Evolutionary conservation across 2,888 invertebrate species (phyloP), one percentile per base, ranked within the genome.

Genomic region (Choristoneura rosaceana): DNA sequence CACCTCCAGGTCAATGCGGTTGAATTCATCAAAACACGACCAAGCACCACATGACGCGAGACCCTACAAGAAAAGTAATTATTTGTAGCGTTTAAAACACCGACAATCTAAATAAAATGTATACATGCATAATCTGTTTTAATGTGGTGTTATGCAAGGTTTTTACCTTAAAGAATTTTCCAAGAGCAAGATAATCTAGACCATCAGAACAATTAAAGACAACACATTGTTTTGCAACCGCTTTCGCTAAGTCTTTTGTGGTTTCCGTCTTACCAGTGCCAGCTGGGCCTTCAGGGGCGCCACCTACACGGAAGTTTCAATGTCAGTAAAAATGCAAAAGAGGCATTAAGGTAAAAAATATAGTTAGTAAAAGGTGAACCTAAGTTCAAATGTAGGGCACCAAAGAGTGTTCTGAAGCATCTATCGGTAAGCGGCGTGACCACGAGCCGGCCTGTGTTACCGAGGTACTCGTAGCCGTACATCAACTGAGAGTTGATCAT

Each of bases 131-230:
- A n/a, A n/a, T 43, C 10, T 10, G 15, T 15, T 55, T 17, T 55
- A 34, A 4, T 58, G 10, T 4, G 14, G n/a, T n/a, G n/a, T n/a
- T n/a, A n/a, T n/a, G n/a, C n/a, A n/a, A 4, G 34, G 34, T 34
- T 5, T 8, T 9, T 61, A 96, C 96, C 94, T 98, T 98, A 85
- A 98, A 98, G 93, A 98, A 98, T 87, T 99, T 99, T 65, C 99
- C 98, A 82, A 99, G 95, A 2, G 98, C 98, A 76, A 98, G 95
- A 82, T 99, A 99, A 87, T 99, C 99, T 74, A 99, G 91, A 14
- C 98, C 98, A 88, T 99, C 98, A 0, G 99, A 99, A 84, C 99
- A 99, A 91, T 99, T 99, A 88, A 99, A 99, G 0, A 99, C 98
- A 2, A 99, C 98, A 89, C 99, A 99, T 88, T 99, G 99, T 80